phyloP scores from a whole-genome alignment of 1,140 invertebrate genomes.

The Drosophila parabipectinata region DNA sequence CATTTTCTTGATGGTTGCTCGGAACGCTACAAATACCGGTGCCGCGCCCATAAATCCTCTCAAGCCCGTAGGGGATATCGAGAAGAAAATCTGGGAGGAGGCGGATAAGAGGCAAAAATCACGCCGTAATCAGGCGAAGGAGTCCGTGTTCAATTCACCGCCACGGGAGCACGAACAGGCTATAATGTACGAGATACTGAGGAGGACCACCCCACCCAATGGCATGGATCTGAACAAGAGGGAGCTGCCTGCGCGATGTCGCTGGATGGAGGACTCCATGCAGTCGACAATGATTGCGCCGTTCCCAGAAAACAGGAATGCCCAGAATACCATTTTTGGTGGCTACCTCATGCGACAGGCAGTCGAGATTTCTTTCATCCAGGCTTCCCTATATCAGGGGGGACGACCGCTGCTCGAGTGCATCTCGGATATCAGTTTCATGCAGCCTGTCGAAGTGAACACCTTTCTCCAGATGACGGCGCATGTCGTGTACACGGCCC shows the following conservation, averaged over 20 bases:
- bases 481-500: conserved; percentile 89
- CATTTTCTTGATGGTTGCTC: conserved; percentile 90
- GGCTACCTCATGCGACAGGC: conserved; percentile 93
- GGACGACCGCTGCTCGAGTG: conserved; percentile 86
- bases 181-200: conserved; percentile 88
- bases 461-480: conserved; percentile 89
- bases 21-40: conserved; percentile 88
- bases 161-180: conserved; percentile 88
- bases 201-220: conserved; percentile 86
- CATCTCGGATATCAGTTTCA: conserved; percentile 90
- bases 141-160: conserved; percentile 87
- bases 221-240: conserved; percentile 84
- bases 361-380: conserved; percentile 89
- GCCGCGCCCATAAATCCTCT: conserved; percentile 88
- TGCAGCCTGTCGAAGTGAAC: conserved; percentile 89
- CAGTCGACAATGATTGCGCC: conserved; percentile 61
- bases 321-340: conserved; percentile 93
- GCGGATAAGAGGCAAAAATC: conserved; percentile 86
- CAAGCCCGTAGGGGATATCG: conserved; percentile 86
- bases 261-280: conserved; percentile 87
- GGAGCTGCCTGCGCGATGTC: conserved; percentile 85
- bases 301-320: conserved; percentile 86
- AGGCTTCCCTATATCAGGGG: conserved; percentile 86
- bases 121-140: conserved; percentile 83
- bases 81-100: conserved; percentile 85